Conservation (phyloP, 2,888 invertebrate genomes). For the Andrena haemorrhoa region DNA sequence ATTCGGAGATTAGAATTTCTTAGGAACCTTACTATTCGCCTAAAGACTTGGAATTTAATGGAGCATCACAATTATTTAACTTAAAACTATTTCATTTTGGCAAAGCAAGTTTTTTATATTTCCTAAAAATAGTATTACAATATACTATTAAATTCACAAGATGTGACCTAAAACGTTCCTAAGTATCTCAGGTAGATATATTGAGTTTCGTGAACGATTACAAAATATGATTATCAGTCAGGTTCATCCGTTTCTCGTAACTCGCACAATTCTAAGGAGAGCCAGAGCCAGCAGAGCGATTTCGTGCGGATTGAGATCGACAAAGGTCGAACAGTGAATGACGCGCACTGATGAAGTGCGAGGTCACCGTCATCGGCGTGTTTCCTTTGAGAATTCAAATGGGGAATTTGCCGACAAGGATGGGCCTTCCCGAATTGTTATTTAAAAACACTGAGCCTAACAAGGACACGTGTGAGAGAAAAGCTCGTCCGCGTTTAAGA, state of each 20-base stretch:
- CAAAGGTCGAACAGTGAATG: constrained; percentile 48
- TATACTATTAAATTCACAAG: no score
- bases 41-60: no score
- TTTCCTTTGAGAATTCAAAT: constrained; percentile 46
- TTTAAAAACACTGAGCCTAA: constrained; percentile 31
- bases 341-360: constrained; percentile 61
- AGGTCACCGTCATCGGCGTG: constrained; percentile 48
- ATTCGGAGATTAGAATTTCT: neutral
- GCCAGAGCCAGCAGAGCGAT: neutral
- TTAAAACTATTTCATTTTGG: no score
- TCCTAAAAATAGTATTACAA: no score
- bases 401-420: constrained; percentile 39
- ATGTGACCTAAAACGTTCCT: no score
- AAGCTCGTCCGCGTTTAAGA: constrained; percentile 37
- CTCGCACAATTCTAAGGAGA: no score
- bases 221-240: constrained; percentile 6
- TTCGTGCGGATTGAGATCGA: constrained; percentile 14
- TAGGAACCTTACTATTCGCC: no score
- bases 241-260: neutral
- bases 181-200: neutral
- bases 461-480: constrained; percentile 51
- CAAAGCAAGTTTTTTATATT: no score
- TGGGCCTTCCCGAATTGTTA: constrained; percentile 37
- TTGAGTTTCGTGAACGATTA: neutral
- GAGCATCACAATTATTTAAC: no score